Evolutionary conservation across 2,797 vertebrate species (phyloP).

Genomic region (Prionace glauca): DNA sequence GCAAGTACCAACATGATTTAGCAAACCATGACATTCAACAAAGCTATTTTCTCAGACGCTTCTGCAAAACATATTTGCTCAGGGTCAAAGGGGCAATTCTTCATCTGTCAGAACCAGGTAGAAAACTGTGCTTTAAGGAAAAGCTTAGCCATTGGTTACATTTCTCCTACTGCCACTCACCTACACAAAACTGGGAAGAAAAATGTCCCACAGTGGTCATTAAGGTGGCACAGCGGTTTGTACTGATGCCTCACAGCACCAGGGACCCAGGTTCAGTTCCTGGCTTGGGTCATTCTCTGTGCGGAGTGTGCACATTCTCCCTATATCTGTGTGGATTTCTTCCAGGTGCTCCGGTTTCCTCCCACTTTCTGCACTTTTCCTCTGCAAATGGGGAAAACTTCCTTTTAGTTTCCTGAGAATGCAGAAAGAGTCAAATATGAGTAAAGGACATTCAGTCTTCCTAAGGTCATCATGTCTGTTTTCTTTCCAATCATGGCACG

Average conservation of each 20-base stretch:
- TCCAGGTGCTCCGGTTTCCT: too few species aligned
- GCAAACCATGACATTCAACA: background rate
- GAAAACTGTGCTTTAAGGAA: background rate
- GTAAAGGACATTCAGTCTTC: background rate
- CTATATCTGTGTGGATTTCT: too few species aligned
- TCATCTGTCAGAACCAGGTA: background rate
- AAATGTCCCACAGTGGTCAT: background rate
- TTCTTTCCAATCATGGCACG: background rate
- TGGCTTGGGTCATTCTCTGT: too few species aligned
- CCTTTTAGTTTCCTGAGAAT: background rate
- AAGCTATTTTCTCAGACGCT: background rate
- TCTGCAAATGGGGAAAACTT: background rate
- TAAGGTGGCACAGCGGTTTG: too few species aligned
- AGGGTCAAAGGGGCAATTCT: background rate
- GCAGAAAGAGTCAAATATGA: background rate
- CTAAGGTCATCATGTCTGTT: background rate
- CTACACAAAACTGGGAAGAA: background rate
- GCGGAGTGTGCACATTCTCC: too few species aligned
- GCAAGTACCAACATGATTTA: conserved; percentile 7
- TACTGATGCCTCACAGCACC: too few species aligned
- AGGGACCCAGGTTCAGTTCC: too few species aligned
- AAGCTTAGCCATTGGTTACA: background rate
- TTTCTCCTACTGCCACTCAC: background rate
- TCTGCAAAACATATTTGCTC: background rate
- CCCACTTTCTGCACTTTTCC: too few species aligned